Conservation (phyloP, 1,140 invertebrate species). For the Lepidotrigona ventralis region DNA sequence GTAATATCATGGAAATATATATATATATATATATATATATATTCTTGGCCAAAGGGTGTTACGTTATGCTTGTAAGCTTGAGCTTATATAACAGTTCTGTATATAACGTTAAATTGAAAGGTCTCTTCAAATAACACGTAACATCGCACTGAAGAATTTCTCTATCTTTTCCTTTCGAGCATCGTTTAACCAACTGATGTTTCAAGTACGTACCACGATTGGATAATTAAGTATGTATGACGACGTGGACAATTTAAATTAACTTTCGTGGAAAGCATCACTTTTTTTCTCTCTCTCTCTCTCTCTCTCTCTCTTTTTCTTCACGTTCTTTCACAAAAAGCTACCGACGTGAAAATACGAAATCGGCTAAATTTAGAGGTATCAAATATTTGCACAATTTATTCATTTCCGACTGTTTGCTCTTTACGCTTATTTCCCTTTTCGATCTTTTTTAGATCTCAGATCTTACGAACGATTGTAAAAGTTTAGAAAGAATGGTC, state of each 20-base stretch:
- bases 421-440: no score
- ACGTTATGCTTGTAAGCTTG: no score
- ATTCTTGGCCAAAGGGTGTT: background rate
- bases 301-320: background rate
- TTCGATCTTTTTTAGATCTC: background rate
- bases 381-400: background rate
- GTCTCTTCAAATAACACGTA: background rate
- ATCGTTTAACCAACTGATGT: background rate
- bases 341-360: background rate
- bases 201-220: background rate
- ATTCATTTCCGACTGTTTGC: no score
- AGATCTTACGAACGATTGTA: no score
- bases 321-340: no score
- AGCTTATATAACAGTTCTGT: no score
- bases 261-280: background rate
- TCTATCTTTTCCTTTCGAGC: background rate
- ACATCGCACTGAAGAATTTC: background rate
- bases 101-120: background rate
- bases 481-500: background rate
- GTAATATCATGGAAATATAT: no score
- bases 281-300: background rate
- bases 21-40: no score
- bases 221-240: no score
- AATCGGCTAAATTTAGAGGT: no score
- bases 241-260: constrained; percentile 9